Base-by-base conservation (phyloP, 2,797 vertebrate genomes). In the Atherinosoma microstoma region DNA sequence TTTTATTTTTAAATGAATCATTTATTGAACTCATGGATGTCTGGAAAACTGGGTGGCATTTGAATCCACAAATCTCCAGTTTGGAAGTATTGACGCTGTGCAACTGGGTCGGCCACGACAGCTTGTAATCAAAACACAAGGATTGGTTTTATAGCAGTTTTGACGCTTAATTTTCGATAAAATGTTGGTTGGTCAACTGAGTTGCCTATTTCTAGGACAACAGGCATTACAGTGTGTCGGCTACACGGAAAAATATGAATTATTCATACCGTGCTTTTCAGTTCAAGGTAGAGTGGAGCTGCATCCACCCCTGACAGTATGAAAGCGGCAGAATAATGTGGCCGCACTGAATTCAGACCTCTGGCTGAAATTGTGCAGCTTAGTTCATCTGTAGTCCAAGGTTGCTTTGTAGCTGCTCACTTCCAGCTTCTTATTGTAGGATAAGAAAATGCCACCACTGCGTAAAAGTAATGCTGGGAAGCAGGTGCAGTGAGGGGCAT, bases 171-270 rank as follows among this genome's bases (percentile, higher is more conserved):
- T 61, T 40, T 57, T 38, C 77, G 77, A 78, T 36, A 64, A 54
- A 67, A 64, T 35, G 13, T 22, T 38, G 12, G 22, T 36, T 16
- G 54, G 47, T 79, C 60, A 74, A 74, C 54, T 67, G 34, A 77
- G 38, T 56, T 36, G 29, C 18, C n/a, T 45, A 45, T 63, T 29
- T 45, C 30, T 10, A 60, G 56, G 0, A 67, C 65, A 58, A 36
- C 9, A 75, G 74, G 62, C 47, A 20, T 61, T 74, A 67, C 68
- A 69, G 66, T 60, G 75, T 76, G 78, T 61, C 20, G 20, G 45
- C 45, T 49, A 72, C 79, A 82, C 20, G 85, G 92, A 90, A 89
- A 91, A 86, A 51, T 6, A 35, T 95, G 73, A 91, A 94, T 94
- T 82, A 95, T 95, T 91, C 71, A 95, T 89, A 40, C 0, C 47